Base-by-base conservation (phyloP, 1,140 invertebrate species). In the Paracyclopina nana region DNA sequence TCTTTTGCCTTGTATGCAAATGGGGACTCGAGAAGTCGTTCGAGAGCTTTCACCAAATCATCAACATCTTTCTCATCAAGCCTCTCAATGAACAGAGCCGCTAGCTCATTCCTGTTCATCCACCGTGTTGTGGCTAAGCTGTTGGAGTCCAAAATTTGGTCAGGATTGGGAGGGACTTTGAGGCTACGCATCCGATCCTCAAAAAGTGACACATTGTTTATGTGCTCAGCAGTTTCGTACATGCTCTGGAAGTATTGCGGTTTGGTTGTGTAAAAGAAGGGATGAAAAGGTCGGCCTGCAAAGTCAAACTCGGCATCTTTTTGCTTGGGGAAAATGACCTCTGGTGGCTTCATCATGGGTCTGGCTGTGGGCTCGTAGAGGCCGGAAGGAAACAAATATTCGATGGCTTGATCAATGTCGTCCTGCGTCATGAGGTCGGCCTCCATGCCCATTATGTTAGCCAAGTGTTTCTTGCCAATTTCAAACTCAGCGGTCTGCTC, bases 381-480 rank as follows among this genome's bases (percentile, higher is more conserved):
- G 4, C 85, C 86, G 53, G 84, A 90, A 18, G 91, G 91, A 58
- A 96, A 80, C 12, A 96, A 65, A 68, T 96, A 96, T 55, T 74
- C 67, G 58, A 96, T 87, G 16, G 88, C 77, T 63, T 73, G 72
- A 82, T 88, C 60, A 44, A 71, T 67, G 54, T 54, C 53, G 55
- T 58, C 42, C 46, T 94, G 80, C 0, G 80, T 82, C 62, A 97
- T 84, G 8, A 70, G 76, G 55, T 85, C 78, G 1, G 78, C 74
- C 70, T 95, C 78, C 63, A 78, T 74, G 2, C 90, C 88, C 92
- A 98, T 98, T 73, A 98, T 97, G 64, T 96, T 96, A 4, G 92
- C 92, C 48, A 98, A 71, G 70, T 98, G 87, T 22, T 87, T 68
- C 63, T 82, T 86, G 9, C 94, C 92, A 60, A 90, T 77, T 60